These are phyloP conservation scores for Volucella bombylans DNA, from an alignment of 2,888 invertebrate species.

Conservation along the genomic window DNA sequence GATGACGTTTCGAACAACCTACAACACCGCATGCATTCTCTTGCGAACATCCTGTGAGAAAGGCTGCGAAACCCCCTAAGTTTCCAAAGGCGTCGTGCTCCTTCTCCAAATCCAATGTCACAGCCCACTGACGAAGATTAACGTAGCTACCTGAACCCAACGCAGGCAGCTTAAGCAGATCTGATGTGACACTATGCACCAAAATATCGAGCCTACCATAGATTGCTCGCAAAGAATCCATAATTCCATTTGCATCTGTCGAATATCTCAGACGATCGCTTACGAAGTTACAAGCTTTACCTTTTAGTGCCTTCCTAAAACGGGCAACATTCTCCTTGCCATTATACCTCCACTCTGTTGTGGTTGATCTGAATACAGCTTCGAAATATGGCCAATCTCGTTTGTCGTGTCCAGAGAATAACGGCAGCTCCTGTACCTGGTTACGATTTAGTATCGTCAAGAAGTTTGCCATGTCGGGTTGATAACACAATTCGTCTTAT, in stretches of 20 bases:
- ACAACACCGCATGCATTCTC: constrained; percentile 11
- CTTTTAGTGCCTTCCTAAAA: constrained; percentile 3
- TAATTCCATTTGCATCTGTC: no score
- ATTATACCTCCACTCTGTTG: constrained; percentile 1
- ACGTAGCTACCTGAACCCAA: not conserved
- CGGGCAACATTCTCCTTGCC: constrained; percentile 11
- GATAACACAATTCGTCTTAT: not conserved
- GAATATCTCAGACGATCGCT: constrained; percentile 23
- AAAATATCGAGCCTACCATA: constrained; percentile 20
- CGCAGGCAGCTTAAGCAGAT: not conserved
- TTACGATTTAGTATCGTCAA: constrained; percentile 19
- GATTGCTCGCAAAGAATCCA: no score
- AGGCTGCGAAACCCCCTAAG: no score
- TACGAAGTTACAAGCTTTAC: constrained; percentile 3
- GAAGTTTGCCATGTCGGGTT: constrained; percentile 32
- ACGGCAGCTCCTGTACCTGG: constrained; percentile 26
- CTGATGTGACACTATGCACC: constrained; percentile 10
- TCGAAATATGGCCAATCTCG: constrained; percentile 29
- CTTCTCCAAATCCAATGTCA: no score
- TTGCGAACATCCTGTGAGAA: constrained; percentile 24
- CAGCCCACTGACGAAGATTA: constrained; percentile 19
- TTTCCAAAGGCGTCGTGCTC: no score
- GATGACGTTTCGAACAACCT: constrained; percentile 15
- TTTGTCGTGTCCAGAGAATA: constrained; percentile 9
- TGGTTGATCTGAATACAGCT: not conserved